phyloP scores from a whole-genome alignment of 2,888 invertebrate species.

The Tachina fera region DNA sequence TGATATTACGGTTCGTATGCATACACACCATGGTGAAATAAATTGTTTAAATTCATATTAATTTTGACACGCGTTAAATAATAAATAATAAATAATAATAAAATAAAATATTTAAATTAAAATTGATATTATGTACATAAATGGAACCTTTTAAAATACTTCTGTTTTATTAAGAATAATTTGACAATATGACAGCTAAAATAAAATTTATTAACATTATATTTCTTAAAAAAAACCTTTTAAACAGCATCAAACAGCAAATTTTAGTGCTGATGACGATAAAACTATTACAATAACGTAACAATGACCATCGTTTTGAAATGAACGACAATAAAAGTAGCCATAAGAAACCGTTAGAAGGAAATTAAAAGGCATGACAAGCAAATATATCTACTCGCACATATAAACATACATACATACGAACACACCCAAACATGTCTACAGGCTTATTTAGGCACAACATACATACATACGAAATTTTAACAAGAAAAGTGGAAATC shows the following conservation, averaged over 20 bases:
- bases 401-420: background rate
- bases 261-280: background rate
- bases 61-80: too few relatives aligned
- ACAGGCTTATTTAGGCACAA: background rate
- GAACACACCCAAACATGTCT: background rate
- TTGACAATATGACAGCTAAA: too few relatives aligned
- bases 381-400: background rate
- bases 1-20: too few relatives aligned
- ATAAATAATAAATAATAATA: too few relatives aligned
- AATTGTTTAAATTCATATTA: too few relatives aligned
- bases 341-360: background rate
- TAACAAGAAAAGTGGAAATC: background rate
- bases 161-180: too few relatives aligned
- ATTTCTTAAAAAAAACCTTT: background rate
- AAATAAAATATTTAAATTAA: too few relatives aligned
- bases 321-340: background rate
- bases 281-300: background rate
- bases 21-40: too few relatives aligned
- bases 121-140: too few relatives aligned
- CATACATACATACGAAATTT: constrained; percentile 10
- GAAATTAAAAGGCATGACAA: background rate
- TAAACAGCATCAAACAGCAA: constrained; percentile 2
- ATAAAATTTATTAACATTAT: background rate
- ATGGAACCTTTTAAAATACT: too few relatives aligned
- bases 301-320: background rate